phyloP scores from a whole-genome alignment of 1,140 invertebrate species.

The Bombus sylvicola region DNA sequence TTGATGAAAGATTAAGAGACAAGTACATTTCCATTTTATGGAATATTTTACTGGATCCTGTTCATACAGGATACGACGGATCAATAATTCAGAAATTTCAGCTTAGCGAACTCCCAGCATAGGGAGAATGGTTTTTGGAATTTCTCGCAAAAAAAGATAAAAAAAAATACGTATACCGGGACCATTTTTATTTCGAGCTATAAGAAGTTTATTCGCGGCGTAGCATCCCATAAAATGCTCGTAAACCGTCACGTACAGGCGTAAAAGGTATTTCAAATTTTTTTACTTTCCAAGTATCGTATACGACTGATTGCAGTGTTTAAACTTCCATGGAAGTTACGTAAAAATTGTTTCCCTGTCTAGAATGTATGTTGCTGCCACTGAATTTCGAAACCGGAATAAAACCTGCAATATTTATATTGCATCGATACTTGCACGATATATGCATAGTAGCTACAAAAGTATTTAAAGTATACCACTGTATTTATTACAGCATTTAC shows the following conservation, averaged over 20 bases:
- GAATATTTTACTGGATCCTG: slow-evolving; percentile 39
- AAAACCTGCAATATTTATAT: no score
- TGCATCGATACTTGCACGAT: no score
- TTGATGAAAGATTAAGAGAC: slow-evolving; percentile 37
- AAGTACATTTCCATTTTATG: slow-evolving; percentile 42
- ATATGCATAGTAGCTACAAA: no score
- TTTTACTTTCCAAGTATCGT: background rate
- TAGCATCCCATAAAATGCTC: slow-evolving; percentile 24
- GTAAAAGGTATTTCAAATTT: slow-evolving; percentile 8
- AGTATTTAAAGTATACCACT: no score
- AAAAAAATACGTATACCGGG: background rate
- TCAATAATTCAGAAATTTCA: slow-evolving; percentile 45
- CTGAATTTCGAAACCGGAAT: background rate
- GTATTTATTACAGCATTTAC: no score
- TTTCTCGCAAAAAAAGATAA: slow-evolving; percentile 28
- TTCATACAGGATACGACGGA: slow-evolving; percentile 16
- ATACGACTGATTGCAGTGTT: background rate
- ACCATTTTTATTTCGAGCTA: slow-evolving; percentile 21
- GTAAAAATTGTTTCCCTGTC: background rate
- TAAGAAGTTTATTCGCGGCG: slow-evolving; percentile 35
- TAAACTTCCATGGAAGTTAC: background rate
- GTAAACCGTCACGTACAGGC: slow-evolving; percentile 18
- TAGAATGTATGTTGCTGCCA: background rate
- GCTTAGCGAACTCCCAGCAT: background rate
- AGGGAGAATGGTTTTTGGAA: slow-evolving; percentile 35